Conservation (phyloP, 2,797 vertebrate genomes). For the Rhinophrynus dorsalis region DNA sequence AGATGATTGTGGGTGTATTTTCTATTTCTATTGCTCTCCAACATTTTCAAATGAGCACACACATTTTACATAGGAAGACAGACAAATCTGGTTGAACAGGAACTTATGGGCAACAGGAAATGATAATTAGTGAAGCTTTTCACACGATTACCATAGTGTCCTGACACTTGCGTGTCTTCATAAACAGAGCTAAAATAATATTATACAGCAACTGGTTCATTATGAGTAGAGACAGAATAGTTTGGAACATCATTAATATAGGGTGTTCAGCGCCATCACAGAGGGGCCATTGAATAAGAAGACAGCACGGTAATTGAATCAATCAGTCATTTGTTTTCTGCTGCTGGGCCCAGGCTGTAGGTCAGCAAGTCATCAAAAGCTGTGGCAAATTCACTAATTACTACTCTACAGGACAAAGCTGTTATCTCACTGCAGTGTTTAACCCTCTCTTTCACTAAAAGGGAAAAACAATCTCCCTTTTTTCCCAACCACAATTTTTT, state of each 20-base stretch:
- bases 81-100: background rate
- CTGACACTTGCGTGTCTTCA: constrained; percentile 13
- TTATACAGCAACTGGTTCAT: constrained; percentile 34
- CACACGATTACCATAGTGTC: constrained; percentile 13
- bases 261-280: constrained; percentile 27
- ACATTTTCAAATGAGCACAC: too few relatives aligned
- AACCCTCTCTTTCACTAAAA: background rate
- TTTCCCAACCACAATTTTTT: background rate
- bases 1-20: too few relatives aligned
- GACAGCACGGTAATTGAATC: constrained; percentile 48
- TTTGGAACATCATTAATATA: constrained; percentile 38
- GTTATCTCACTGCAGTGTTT: constrained; percentile 26
- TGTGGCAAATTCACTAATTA: constrained; percentile 48
- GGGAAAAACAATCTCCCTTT: background rate
- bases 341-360: constrained; percentile 43
- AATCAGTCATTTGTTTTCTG: constrained; percentile 50
- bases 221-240: constrained; percentile 18
- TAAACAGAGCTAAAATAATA: constrained; percentile 18
- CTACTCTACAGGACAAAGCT: constrained; percentile 44
- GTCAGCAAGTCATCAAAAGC: constrained; percentile 48
- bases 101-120: background rate
- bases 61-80: too few relatives aligned
- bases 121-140: constrained; percentile 15
- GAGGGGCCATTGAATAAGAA: constrained; percentile 38
- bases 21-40: too few relatives aligned